Evolutionary conservation across 2,888 invertebrate species (phyloP).

Genomic region (Cryptocheilus praepositus): DNA sequence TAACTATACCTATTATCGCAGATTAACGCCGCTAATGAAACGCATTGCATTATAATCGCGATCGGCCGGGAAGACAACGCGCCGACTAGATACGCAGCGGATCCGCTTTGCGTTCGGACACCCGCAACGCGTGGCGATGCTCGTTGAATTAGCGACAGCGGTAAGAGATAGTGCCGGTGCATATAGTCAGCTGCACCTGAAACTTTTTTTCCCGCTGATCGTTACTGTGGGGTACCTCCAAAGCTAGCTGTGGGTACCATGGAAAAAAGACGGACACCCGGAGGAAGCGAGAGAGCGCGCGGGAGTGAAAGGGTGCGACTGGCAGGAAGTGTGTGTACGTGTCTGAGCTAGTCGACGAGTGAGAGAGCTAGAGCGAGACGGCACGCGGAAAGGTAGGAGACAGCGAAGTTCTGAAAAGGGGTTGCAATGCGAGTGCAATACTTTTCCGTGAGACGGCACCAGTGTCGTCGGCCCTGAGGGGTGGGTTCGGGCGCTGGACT

Average conservation of each 20-base stretch:
- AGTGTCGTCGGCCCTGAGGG: constrained; percentile 71
- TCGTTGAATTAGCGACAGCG: constrained; percentile 1
- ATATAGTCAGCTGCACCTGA: constrained; percentile 28
- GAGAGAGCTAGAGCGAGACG: constrained; percentile 8
- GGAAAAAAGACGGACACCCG: constrained; percentile 32
- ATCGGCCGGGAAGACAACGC: too few species aligned
- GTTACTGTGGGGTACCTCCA: constrained; percentile 38
- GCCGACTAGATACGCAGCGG: background rate
- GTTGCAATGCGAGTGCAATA: constrained; percentile 66
- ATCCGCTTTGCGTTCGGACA: too few species aligned
- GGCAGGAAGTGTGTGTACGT: constrained; percentile 24
- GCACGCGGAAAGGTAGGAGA: constrained; percentile 17
- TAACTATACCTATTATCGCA: too few species aligned
- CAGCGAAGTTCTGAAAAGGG: constrained; percentile 58
- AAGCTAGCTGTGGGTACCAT: constrained; percentile 27
- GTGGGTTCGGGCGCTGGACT: constrained; percentile 65
- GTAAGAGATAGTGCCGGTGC: constrained; percentile 24
- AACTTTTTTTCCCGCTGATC: constrained; percentile 32
- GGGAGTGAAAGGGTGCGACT: constrained; percentile 12
- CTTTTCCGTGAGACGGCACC: constrained; percentile 71
- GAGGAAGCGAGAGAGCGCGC: constrained; percentile 16
- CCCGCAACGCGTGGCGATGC: too few species aligned
- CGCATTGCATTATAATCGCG: too few species aligned
- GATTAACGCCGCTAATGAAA: too few species aligned
- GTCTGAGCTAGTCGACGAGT: background rate